Evolutionary conservation across 2,113 vertebrate genomes (phyloP).

Genomic region (Eonycteris spelaea): DNA sequence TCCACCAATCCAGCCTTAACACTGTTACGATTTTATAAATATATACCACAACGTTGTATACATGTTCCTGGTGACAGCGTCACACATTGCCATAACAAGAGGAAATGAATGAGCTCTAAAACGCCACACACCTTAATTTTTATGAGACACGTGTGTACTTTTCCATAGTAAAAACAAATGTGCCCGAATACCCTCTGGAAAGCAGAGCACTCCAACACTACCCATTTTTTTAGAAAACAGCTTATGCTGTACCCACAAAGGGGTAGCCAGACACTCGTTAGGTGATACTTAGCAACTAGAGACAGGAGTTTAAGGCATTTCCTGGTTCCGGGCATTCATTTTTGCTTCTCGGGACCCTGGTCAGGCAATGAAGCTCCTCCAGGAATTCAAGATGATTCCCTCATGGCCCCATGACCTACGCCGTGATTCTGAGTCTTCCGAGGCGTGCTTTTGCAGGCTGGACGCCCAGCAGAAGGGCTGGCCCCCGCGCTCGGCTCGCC

Average conservation of each 20-base stretch:
- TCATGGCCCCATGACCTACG: not conserved
- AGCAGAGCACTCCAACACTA: not conserved
- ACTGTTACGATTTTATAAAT: not conserved
- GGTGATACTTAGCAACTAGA: not conserved
- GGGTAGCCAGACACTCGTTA: not conserved
- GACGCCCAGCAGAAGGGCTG: not conserved
- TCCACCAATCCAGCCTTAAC: not conserved
- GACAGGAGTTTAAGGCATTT: not conserved
- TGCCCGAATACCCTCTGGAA: not conserved
- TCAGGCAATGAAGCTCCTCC: not conserved
- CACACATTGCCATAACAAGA: not conserved
- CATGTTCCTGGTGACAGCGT: fast-evolving
- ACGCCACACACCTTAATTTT: not conserved
- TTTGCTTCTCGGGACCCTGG: not conserved
- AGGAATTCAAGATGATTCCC: not conserved
- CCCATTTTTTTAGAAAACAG: not conserved
- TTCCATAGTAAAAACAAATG: not conserved
- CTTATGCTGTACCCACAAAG: no score
- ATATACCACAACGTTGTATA: no score
- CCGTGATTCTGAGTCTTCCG: fast-evolving
- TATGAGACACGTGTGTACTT: not conserved
- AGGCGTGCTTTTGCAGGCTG: not conserved
- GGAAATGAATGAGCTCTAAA: not conserved
- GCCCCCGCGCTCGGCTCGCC: not conserved
- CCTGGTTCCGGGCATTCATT: not conserved